Conservation (phyloP, 2,113 vertebrate species). For the Syngnathus scovelli region DNA sequence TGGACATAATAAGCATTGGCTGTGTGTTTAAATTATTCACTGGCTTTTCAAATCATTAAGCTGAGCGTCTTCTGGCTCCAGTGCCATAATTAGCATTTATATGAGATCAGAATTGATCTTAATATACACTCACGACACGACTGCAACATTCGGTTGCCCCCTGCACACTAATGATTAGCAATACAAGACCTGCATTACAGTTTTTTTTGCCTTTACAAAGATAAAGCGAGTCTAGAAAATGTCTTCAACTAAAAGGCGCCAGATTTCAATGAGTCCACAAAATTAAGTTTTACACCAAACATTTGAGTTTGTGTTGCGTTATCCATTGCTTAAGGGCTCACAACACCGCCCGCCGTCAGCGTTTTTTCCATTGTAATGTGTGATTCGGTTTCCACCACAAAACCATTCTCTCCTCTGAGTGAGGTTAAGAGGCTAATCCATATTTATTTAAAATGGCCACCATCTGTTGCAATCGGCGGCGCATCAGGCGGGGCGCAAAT, state of each 20-base stretch:
- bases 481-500: slow-evolving; percentile 36
- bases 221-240: not conserved
- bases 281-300: too few relatives aligned
- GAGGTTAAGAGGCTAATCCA: slow-evolving; percentile 56
- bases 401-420: slow-evolving; percentile 27
- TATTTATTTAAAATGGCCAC: slow-evolving; percentile 61
- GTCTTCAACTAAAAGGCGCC: not conserved
- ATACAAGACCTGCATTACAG: not conserved
- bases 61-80: not conserved
- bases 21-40: not conserved
- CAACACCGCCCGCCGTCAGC: too few relatives aligned
- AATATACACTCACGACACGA: not conserved
- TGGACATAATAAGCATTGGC: not conserved
- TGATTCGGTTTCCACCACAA: slow-evolving; percentile 6
- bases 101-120: slow-evolving; percentile 11
- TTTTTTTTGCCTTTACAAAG: not conserved
- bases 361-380: not conserved
- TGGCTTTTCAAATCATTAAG: slow-evolving; percentile 6
- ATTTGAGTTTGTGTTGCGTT: not conserved
- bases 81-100: slow-evolving; percentile 6
- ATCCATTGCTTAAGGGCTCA: too few relatives aligned
- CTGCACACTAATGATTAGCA: not conserved
- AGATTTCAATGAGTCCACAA: not conserved
- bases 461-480: slow-evolving; percentile 56
- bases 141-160: not conserved